A percentile compares a stretch with the other conserved stretches of the same genome.
Conservation (phyloP, 2,797 vertebrate species). For the Heteromormyrus szaboi region DNA sequence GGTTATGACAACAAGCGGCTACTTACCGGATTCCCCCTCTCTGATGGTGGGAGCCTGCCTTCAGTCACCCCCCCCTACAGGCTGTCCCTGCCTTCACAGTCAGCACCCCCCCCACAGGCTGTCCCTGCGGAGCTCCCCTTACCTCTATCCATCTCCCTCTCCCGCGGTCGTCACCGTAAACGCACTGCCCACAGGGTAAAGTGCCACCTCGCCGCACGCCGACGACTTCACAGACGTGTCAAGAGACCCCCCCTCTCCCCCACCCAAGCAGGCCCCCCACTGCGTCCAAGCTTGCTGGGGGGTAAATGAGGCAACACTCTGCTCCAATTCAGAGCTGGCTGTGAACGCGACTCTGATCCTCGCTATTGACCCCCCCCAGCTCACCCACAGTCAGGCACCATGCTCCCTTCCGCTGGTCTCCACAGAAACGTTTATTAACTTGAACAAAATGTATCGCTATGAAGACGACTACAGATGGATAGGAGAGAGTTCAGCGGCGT, state of each 20-base stretch:
- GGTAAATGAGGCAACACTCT: neutral
- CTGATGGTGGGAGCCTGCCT: neutral
- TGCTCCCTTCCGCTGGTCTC: neutral
- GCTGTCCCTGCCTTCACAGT: neutral
- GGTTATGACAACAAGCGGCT: neutral
- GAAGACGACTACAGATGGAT: neutral
- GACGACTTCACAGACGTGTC: conserved; percentile 46
- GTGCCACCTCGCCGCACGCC: conserved; percentile 51
- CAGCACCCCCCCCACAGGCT: neutral
- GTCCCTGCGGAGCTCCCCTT: neutral
- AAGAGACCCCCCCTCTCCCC: neutral
- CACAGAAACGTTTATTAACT: neutral
- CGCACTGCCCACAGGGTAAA: conserved; percentile 48
- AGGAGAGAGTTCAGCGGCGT: neutral
- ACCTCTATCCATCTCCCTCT: neutral
- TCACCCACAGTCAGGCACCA: neutral
- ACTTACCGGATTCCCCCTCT: neutral
- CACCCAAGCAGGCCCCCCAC: neutral
- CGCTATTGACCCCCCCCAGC: neutral
- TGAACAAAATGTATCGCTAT: neutral
- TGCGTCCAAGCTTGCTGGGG: neutral
- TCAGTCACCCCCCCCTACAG: neutral
- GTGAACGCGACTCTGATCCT: neutral
- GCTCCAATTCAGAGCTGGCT: neutral
- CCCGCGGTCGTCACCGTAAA: conserved; percentile 19